Base-by-base conservation (phyloP, 2,113 vertebrate genomes). In the Alethe castanea region DNA sequence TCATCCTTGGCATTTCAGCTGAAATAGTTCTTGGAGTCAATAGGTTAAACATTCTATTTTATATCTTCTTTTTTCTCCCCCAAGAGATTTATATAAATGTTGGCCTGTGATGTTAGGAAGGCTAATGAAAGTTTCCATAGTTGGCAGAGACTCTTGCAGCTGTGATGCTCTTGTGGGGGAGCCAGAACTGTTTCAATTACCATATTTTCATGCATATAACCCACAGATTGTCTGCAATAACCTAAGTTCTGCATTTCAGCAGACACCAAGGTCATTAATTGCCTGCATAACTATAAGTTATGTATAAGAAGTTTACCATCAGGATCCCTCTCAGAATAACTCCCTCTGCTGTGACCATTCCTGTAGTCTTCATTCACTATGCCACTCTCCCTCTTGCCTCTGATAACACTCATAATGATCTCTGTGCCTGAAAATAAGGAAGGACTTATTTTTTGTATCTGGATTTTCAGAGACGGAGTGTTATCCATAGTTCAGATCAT, bases 141-240 rank as follows among this genome's bases (percentile, higher is more conserved):
- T 44, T 96, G 94, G 88, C 92, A 87, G 82, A 86, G 50, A 33
- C 38, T 88, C 26, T 56, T 65, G 86, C 88, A 96, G 86, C 94
- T 95, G 92, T 91, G 69, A 84, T 84, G 48, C 35, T 66, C 40
- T 76, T 86, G 74, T 90, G 38, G 64, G 35, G 64, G 54, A 96
- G 92, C 60, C 65, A 81, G 81, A 28, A 28, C 45, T 67, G 29
- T 94, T 94, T 80, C 31, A n/a, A 81, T 88, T 88, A 81, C 48
- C 78, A 53, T 93, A 67, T 91, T 90, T 87, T 90, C 47, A 53
- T 90, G 66, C 70, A 33, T 67, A 53, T 87, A 91, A 78, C 31
- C 14, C 72, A 78, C 72, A 84, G 56, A 52, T 61, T 80, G 92
- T 93, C 66, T 92, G 31, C 66, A 88, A 61, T 72, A 90, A 48